These are phyloP conservation scores for Chrysogorgia sp. DNA, from an alignment of 92 coral and sea anemone species.

Conservation along the genomic window DNA sequence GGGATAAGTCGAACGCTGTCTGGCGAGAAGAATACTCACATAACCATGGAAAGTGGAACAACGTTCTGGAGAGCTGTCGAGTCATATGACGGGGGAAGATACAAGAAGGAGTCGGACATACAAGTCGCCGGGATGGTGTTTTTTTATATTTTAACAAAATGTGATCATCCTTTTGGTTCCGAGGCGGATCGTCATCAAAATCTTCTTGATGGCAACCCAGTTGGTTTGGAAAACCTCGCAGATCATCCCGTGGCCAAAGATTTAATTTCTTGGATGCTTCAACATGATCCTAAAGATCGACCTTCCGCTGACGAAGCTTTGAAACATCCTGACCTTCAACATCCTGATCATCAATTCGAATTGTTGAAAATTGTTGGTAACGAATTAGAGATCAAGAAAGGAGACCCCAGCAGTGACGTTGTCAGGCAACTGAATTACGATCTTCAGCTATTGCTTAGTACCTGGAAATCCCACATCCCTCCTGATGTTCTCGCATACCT, in stretches of 20 bases:
- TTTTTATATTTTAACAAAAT: not conserved
- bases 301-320: not conserved
- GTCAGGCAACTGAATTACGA: not conserved
- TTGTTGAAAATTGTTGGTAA: too few relatives aligned
- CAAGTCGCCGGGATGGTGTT: slow-evolving; percentile 1
- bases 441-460: too few relatives aligned
- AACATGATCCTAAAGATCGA: too few relatives aligned
- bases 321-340: not conserved
- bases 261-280: too few relatives aligned
- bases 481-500: too few relatives aligned
- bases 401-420: not conserved
- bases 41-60: too few relatives aligned
- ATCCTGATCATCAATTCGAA: not conserved
- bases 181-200: not conserved
- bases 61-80: too few relatives aligned
- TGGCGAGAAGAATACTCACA: too few relatives aligned
- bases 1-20: too few relatives aligned
- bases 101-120: slow-evolving; percentile 4
- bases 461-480: too few relatives aligned
- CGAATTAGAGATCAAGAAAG: not conserved
- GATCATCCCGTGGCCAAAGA: not conserved
- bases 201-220: slow-evolving; percentile 7
- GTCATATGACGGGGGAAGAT: not conserved
- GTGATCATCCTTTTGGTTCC: not conserved
- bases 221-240: not conserved